Percentiles rank a stretch among this genome's conserved stretches.
Evolutionary conservation across 1,140 invertebrate species (phyloP).

Genomic region (Triops cancriformis): DNA sequence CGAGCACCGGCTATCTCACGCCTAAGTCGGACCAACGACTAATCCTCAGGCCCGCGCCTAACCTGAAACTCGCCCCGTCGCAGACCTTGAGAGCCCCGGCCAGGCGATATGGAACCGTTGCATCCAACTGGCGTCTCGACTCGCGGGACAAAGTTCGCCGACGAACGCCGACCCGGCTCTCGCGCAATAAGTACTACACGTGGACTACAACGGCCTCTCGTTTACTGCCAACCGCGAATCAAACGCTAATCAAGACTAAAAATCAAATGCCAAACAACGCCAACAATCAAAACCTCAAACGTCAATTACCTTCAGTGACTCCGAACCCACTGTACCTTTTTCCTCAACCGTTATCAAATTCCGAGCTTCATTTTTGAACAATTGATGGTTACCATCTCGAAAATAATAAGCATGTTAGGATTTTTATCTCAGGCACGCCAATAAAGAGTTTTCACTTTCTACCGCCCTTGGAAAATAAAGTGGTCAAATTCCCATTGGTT

Average conservation of each 20-base stretch:
- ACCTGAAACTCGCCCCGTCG: too few relatives aligned
- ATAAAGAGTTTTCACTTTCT: too few relatives aligned
- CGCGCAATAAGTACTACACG: constrained; percentile 22
- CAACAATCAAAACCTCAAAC: neutral
- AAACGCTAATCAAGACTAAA: neutral
- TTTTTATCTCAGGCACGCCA: too few relatives aligned
- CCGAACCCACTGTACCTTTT: neutral
- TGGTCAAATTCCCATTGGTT: neutral
- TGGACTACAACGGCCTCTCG: constrained; percentile 16
- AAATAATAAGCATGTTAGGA: neutral
- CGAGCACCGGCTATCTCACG: constrained; percentile 18
- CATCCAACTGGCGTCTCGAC: neutral
- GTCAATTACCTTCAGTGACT: neutral
- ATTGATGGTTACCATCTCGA: neutral
- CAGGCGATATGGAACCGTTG: neutral
- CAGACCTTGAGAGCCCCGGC: neutral
- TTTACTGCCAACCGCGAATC: neutral
- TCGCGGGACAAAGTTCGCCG: neutral
- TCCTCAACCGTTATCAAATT: neutral
- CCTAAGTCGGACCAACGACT: neutral
- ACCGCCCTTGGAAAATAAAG: too few relatives aligned
- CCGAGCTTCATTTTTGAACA: neutral
- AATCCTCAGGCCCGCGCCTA: too few relatives aligned
- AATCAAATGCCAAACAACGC: constrained; percentile 2
- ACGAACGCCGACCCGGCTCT: neutral